Percentiles rank a stretch among this genome's conserved stretches.
Conservation (phyloP, 2,888 invertebrate genomes). For the Tinea semifulvella region DNA sequence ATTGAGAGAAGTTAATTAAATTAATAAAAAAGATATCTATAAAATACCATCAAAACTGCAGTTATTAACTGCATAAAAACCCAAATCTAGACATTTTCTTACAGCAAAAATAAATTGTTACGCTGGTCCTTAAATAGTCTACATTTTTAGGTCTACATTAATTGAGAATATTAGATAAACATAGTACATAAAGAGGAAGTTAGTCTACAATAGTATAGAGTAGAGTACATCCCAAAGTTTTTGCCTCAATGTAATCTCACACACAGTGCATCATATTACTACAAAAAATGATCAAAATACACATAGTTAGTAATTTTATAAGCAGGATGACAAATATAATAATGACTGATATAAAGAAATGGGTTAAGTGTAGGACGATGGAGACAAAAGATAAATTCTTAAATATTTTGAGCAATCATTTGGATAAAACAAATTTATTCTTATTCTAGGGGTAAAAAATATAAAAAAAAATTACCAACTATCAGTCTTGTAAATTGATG, state of each 20-base stretch:
- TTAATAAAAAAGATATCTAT: too few species aligned
- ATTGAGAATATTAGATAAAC: background rate
- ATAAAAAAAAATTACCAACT: conserved; percentile 63
- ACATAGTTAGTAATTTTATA: background rate
- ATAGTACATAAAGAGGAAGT: background rate
- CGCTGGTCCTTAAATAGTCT: too few species aligned
- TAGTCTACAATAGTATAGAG: conserved; percentile 10
- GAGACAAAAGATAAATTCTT: background rate
- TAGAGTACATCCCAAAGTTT: too few species aligned
- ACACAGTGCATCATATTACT: background rate
- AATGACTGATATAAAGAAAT: background rate
- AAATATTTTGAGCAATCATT: conserved; percentile 6
- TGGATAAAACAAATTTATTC: conserved; percentile 52
- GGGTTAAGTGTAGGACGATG: background rate
- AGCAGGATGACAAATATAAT: background rate
- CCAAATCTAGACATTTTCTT: too few species aligned
- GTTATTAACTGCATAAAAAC: too few species aligned
- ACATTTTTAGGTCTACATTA: too few species aligned
- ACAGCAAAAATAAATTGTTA: too few species aligned
- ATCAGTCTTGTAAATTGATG: conserved; percentile 70
- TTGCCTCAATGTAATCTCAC: background rate
- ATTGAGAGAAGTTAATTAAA: too few species aligned
- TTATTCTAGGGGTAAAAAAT: conserved; percentile 46
- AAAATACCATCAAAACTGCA: too few species aligned
- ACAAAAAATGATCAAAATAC: too few species aligned